Percentiles rank a stretch among this genome's conserved stretches.
These are phyloP conservation scores for Brenthis hecate DNA, from an alignment of 2,888 invertebrate genomes.

Conservation along the genomic window DNA sequence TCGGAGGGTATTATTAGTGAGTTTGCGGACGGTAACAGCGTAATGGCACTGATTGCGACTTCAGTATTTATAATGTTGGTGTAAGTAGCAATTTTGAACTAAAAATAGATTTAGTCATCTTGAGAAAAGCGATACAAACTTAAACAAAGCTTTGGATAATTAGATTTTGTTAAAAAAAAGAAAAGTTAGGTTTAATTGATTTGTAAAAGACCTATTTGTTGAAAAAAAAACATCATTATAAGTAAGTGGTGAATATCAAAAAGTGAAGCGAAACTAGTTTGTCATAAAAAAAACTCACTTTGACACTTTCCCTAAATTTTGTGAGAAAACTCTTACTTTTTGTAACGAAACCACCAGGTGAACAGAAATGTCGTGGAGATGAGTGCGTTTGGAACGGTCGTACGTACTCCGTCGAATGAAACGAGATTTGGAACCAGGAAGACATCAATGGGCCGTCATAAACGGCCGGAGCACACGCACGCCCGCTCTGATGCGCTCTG, in stretches of 20 bases:
- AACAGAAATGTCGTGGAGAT: conserved; percentile 31
- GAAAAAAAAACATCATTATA: too few species aligned
- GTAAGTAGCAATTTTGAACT: background rate
- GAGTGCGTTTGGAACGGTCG: background rate
- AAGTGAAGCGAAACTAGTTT: too few species aligned
- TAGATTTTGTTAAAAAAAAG: too few species aligned
- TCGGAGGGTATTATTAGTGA: conserved; percentile 16
- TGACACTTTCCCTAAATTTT: conserved; percentile 17
- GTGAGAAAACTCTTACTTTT: conserved; percentile 24
- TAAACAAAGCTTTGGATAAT: background rate
- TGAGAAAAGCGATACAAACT: background rate
- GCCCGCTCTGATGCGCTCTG: conserved; percentile 55
- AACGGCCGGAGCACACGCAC: conserved; percentile 53
- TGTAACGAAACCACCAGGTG: conserved; percentile 32
- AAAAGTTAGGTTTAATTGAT: too few species aligned
- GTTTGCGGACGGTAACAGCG: conserved; percentile 1
- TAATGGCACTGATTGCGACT: conserved; percentile 6
- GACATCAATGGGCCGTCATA: conserved; percentile 48
- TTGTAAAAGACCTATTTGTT: too few species aligned
- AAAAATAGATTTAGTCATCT: background rate
- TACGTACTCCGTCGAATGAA: background rate
- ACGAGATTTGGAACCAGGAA: conserved; percentile 51
- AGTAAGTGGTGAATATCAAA: too few species aligned
- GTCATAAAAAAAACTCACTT: background rate
- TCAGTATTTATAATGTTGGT: background rate